A percentile compares a stretch with the other conserved stretches of the same genome.
Conservation (phyloP, 1,140 invertebrate species). For the Lethocerus indicus region DNA sequence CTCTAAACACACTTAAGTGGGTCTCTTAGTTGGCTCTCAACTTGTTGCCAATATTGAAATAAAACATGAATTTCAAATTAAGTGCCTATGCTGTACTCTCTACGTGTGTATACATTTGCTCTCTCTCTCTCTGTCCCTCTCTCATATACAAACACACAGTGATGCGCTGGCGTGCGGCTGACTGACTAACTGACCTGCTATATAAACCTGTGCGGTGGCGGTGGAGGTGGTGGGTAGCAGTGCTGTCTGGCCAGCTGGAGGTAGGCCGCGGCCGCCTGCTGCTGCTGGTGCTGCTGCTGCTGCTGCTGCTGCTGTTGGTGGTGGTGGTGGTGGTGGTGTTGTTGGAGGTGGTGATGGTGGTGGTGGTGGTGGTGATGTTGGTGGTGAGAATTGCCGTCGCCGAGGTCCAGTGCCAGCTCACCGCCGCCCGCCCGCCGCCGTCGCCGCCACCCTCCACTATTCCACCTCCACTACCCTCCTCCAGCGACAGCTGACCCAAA, state of each 20-base stretch:
- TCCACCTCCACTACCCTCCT: conserved; percentile 48
- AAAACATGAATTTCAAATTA: too few species aligned
- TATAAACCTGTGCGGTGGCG: conserved; percentile 18
- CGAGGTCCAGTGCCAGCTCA: conserved; percentile 14
- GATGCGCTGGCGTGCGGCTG: too few species aligned
- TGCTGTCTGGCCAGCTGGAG: conserved; percentile 3
- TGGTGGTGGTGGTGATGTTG: too few species aligned
- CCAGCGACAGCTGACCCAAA: conserved; percentile 46
- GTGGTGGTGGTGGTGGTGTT: conserved; percentile 17
- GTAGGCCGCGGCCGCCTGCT: background rate
- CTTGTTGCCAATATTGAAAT: too few species aligned
- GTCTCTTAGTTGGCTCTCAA: too few species aligned
- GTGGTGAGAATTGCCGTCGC: conserved; percentile 8
- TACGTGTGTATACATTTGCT: too few species aligned
- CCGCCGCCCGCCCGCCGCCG: conserved; percentile 1
- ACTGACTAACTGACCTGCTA: too few species aligned
- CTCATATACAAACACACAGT: too few species aligned
- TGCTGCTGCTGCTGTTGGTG: too few species aligned
- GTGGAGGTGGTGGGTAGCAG: conserved; percentile 15
- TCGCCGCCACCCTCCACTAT: background rate
- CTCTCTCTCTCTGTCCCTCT: too few species aligned
- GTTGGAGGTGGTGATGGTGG: conserved; percentile 15
- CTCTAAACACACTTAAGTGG: too few species aligned
- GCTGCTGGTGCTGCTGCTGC: background rate
- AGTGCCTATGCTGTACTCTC: too few species aligned